These are phyloP conservation scores for Scylla paramamosain DNA, from an alignment of 1,140 invertebrate species.

Conservation along the genomic window DNA sequence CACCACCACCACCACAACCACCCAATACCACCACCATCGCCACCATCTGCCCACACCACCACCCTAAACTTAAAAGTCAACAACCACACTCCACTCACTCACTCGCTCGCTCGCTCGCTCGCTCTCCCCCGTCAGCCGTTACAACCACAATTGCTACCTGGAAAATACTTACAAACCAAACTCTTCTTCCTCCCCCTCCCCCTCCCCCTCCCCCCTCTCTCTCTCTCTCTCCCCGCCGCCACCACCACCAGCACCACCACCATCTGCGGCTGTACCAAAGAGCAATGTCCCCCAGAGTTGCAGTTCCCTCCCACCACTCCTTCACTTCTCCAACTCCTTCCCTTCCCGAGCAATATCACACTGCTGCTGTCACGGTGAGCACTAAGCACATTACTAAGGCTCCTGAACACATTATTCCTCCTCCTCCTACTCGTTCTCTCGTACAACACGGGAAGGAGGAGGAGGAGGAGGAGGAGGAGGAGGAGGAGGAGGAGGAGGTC, in stretches of 20 bases:
- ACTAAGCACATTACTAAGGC: neutral
- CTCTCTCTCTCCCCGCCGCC: neutral
- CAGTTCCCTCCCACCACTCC: neutral
- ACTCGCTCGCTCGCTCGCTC: too few relatives aligned
- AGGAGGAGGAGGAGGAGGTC: neutral
- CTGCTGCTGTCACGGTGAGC: neutral
- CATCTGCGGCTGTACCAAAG: slow-evolving; percentile 8
- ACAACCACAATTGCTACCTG: neutral
- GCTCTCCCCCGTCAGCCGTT: too few relatives aligned
- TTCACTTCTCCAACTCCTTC: neutral
- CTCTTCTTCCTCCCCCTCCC: neutral
- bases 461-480: neutral
- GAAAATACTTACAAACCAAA: slow-evolving; percentile 18
- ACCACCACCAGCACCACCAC: neutral
- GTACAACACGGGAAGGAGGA: neutral
- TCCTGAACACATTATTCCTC: neutral
- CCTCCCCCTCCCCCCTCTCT: neutral
- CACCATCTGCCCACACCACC: neutral
- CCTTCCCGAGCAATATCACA: neutral
- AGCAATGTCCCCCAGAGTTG: neutral
- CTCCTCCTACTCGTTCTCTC: neutral
- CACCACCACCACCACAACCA: neutral
- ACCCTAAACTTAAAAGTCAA: neutral
- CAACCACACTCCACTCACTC: too few relatives aligned
- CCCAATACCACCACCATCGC: neutral